Base-by-base conservation (phyloP, 2,888 invertebrate genomes). In the Cheilosia pagana region DNA sequence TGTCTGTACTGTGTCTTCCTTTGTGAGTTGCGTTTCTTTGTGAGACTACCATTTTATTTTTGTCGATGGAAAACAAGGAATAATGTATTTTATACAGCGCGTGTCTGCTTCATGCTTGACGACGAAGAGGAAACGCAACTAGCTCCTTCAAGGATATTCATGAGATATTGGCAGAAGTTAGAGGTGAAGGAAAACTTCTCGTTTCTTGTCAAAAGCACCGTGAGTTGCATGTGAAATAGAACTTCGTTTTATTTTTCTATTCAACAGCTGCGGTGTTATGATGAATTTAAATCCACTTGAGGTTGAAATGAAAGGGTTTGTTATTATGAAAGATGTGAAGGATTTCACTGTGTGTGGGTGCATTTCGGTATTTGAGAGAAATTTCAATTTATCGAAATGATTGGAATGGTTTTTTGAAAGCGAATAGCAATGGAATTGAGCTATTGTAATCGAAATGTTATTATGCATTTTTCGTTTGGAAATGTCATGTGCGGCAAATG, bases 181-280 rank as follows among this genome's bases (percentile, higher is more conserved):
- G 25, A 25, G 28, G 7, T n/a, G 31, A 8, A 63, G 1, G 50
- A 12, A 50, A 23, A 41, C 23, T 28, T 23, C 12, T 6, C 8
- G 5, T n/a, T 8, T 21, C 35, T 35, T 12, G 35, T 35, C 12
- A 14, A 19, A 14, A 21, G 55, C 12, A 16, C 23, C 6, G 28
- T 43, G 25, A 25, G 50, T 52, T 50, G 60, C 25, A 62, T 62
- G 16, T 19, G 35, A 48, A 74, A 45, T 74, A 23, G n/a, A 55
- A 63, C 48, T 74, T 74, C n/a, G 14, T 39, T 12, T 48, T 63
- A n/a, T 74, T n/a, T 39, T 25, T 8, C 8, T 19, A 52, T 72
- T 72, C 60, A 50, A 52, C 41, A 60, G 48, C 50, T 52, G 12
- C 35, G 10, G 35, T 12, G 12, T 57, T 45, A 21, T 62, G 28